These are phyloP conservation scores for Seira ritae DNA, from an alignment of 2,888 invertebrate species.

Conservation along the genomic window DNA sequence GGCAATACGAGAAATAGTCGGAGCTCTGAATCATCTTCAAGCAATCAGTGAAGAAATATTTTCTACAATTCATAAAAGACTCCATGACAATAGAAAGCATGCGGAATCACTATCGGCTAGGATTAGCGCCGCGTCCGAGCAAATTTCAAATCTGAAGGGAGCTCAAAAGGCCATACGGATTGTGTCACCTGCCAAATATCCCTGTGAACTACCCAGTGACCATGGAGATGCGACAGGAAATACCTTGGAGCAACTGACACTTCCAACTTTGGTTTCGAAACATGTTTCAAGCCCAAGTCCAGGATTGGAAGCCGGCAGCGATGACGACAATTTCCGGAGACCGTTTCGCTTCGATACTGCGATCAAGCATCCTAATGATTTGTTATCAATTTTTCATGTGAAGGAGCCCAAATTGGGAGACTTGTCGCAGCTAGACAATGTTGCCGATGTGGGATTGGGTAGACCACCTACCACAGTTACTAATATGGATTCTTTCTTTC, in stretches of 20 bases:
- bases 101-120: slow-evolving; percentile 47
- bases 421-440: slow-evolving; percentile 62
- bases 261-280: slow-evolving; percentile 55
- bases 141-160: slow-evolving; percentile 62
- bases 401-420: slow-evolving; percentile 61
- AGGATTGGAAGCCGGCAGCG: slow-evolving; percentile 42
- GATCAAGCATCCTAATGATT: slow-evolving; percentile 69
- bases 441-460: slow-evolving; percentile 67
- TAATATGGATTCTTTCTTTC: slow-evolving; percentile 70
- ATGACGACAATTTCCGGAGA: slow-evolving; percentile 23
- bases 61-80: slow-evolving; percentile 59
- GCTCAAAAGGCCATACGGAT: slow-evolving; percentile 69
- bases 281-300: slow-evolving; percentile 24
- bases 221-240: background rate
- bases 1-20: slow-evolving; percentile 70
- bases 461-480: slow-evolving; percentile 57
- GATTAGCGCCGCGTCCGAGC: slow-evolving; percentile 59
- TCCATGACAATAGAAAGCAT: slow-evolving; percentile 61
- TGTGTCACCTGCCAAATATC: slow-evolving; percentile 72
- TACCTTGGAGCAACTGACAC: slow-evolving; percentile 11
- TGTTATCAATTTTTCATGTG: slow-evolving; percentile 68
- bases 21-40: slow-evolving; percentile 68
- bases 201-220: slow-evolving; percentile 51
- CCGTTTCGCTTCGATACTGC: slow-evolving; percentile 60
- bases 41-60: slow-evolving; percentile 70